phyloP scores from a whole-genome alignment of 92 coral and sea anemone species.

The Paragorgia papillata region DNA sequence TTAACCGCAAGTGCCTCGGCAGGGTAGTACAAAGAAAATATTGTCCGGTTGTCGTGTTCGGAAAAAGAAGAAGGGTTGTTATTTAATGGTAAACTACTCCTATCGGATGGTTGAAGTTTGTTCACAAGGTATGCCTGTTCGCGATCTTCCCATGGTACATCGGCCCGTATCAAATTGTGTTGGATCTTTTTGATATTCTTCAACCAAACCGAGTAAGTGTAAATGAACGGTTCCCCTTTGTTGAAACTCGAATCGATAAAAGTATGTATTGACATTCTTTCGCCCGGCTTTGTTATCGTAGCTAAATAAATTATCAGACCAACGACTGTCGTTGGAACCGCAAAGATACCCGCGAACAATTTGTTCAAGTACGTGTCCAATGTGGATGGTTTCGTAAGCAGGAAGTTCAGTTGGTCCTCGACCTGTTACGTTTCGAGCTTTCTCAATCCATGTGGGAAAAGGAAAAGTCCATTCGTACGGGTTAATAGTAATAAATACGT shows the following conservation, averaged over 20 bases:
- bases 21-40: background rate
- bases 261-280: conserved; percentile 35
- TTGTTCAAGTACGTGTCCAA: background rate
- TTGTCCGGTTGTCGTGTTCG: too few species aligned
- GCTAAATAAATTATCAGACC: background rate
- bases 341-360: background rate
- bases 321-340: background rate
- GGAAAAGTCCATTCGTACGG: conserved; percentile 17
- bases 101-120: background rate
- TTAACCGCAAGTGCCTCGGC: background rate
- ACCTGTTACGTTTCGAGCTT: background rate
- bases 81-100: background rate
- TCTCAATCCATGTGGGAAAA: background rate
- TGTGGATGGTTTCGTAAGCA: background rate
- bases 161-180: background rate
- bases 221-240: conserved; percentile 47
- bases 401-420: conserved; percentile 32
- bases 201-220: conserved; percentile 44
- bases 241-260: conserved; percentile 55
- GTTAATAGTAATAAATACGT: conserved; percentile 16
- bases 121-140: background rate
- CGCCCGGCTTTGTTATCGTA: background rate
- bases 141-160: background rate
- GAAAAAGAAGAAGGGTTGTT: background rate
- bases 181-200: background rate